Evolutionary conservation across 2,113 vertebrate genomes (phyloP), one percentile per base, ranked within the genome.

Genomic region (Apistogramma diplotaenia): DNA sequence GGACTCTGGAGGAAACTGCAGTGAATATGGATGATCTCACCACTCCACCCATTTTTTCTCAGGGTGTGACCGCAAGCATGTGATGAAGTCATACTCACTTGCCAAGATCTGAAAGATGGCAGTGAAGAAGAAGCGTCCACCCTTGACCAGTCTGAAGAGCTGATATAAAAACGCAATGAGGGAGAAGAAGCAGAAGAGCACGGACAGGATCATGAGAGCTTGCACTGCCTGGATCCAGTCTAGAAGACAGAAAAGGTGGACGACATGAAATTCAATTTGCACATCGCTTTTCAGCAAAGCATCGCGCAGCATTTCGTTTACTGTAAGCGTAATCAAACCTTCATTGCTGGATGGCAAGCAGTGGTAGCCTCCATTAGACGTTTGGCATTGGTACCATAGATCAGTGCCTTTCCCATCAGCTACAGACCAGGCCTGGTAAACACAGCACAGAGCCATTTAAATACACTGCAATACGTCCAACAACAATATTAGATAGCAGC

Each of bases 211-310:
- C 98, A 99, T 99, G 93, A 99, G 95, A 1, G 97, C 98, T 89
- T 99, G 98, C 78, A 99, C 98, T 16, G 97, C 97, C 93, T 99
- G 98, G 85, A 99, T 95, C 98, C 98, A 99, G 89, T 98, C 98
- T 99, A 61, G 49, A 15, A 65, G 61, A 61, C 55, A 37, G 55
- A 59, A 37, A 29, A 9, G 57, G 65, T 9, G 27, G 2, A 51
- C 19, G 61, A 18, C 29, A 18, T 51, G 13, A 15, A 56, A 73
- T 29, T 25, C 16, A 65, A 62, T 71, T 79, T 54, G 15, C 10
- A 8, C 23, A 53, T 1, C 19, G 33, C 19, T 35, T 56, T 56
- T 6, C 5, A 23, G 12, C 5, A 54, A 35, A n/a, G 43, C 49
- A 10, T 1, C 3, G 71, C 2, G 19, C n/a, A 6, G 3, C 13